Base-by-base conservation (phyloP, 2,888 invertebrate genomes). In the Strigamia transsilvanica region DNA sequence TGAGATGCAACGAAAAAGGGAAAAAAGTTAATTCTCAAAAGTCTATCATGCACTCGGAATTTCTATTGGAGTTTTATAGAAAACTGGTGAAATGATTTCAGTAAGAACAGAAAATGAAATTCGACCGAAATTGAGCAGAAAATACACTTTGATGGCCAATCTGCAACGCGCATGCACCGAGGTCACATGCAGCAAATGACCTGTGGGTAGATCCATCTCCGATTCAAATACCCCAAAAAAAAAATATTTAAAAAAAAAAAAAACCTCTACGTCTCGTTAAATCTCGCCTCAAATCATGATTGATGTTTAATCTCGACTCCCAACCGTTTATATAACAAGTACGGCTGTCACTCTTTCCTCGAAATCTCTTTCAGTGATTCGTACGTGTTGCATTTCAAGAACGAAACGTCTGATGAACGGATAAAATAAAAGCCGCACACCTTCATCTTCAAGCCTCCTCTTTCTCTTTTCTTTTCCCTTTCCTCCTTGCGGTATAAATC, bases 91-190 rank as follows among this genome's bases (percentile, higher is more conserved):
- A 66, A 66, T 66, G 73, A 73, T 73, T 27, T 12, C 6, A 73
- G 32, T 73, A 73, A 73, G 32, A 73, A 73, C 13, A n/a, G 73
- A 32, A 73, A 73, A 73, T 73, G 73, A 73, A 73, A 73, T 73
- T 73, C 73, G 73, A n/a, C 21, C 27, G 73, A 73, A 73, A 73
- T 73, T 73, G 73, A 73, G 73, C 73, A 73, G 73, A 73, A 73
- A 73, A 73, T 73, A 73, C 32, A 73, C 27, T 73, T 23, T 73
- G 73, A 73, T 73, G 73, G 73, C 73, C 73, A 73, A 73, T 73
- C 73, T 73, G 32, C 73, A 73, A 73, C 27, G 32, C 27, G 73
- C 27, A 73, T 23, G 32, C 27, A n/a, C 27, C 23, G 13, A 13
- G 73, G 73, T 73, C 73, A 27, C 73, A n/a, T 73, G 27, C 32